These are phyloP conservation scores for Micrasema longulum DNA, from an alignment of 1,140 invertebrate genomes.

Conservation along the genomic window DNA sequence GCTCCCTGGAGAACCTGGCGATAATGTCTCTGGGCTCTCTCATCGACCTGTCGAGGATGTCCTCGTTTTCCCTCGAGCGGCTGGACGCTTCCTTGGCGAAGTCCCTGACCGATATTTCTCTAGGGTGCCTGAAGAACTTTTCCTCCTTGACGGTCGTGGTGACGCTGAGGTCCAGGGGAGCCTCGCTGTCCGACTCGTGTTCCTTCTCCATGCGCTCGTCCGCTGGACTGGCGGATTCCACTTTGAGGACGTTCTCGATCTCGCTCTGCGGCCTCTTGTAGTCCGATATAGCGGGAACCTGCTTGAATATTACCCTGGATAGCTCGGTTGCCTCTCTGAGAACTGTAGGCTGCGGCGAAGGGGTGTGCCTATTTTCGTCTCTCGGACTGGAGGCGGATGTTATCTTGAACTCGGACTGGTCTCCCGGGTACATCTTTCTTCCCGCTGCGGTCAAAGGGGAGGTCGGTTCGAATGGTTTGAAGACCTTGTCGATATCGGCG, in stretches of 20 bases:
- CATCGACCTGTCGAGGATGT: constrained; percentile 51
- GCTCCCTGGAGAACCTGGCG: constrained; percentile 51
- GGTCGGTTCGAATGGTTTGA: constrained; percentile 1
- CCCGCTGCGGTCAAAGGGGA: constrained; percentile 60
- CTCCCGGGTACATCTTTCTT: constrained; percentile 62
- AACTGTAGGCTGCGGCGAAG: constrained; percentile 25
- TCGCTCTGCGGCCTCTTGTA: constrained; percentile 1
- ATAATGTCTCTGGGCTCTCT: constrained; percentile 62
- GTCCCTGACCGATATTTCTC: constrained; percentile 64
- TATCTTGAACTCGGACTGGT: constrained; percentile 18
- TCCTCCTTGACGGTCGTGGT: constrained; percentile 57
- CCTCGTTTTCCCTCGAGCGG: constrained; percentile 42
- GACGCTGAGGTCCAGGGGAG: constrained; percentile 73
- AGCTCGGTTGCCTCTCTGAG: constrained; percentile 12
- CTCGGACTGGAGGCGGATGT: constrained; percentile 16
- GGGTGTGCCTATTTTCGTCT: constrained; percentile 14
- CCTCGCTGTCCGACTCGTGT: constrained; percentile 65
- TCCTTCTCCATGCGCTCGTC: constrained; percentile 21
- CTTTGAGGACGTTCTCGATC: constrained; percentile 51
- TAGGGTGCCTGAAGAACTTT: constrained; percentile 50
- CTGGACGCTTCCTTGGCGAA: constrained; percentile 58
- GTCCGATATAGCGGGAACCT: constrained; percentile 19
- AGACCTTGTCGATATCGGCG: constrained; percentile 32
- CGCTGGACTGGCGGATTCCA: constrained; percentile 31
- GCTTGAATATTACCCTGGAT: constrained; percentile 30